These are phyloP conservation scores for Sipha flava DNA, from an alignment of 1,140 invertebrate genomes.

Conservation along the genomic window DNA sequence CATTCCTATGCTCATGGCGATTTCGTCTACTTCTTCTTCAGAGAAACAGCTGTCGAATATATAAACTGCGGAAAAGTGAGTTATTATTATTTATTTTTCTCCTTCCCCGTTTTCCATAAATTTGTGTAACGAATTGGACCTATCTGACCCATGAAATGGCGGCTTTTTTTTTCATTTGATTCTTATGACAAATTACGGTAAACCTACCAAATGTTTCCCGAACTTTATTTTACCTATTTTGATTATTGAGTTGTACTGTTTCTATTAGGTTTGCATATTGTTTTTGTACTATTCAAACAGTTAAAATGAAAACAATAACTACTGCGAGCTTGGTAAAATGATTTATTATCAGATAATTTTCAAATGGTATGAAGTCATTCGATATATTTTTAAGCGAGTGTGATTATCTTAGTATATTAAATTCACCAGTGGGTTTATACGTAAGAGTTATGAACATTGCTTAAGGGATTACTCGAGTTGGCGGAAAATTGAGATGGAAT, in stretches of 20 bases:
- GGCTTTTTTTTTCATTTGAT: neutral
- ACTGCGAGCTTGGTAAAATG: neutral
- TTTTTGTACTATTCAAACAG: too few relatives aligned
- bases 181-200: slow-evolving; percentile 6
- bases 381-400: neutral
- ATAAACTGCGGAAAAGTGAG: slow-evolving; percentile 89
- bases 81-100: slow-evolving; percentile 19
- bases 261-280: neutral
- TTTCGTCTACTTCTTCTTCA: slow-evolving; percentile 95
- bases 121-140: neutral
- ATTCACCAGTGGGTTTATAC: neutral
- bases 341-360: neutral
- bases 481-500: slow-evolving; percentile 7
- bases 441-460: neutral
- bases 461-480: neutral
- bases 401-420: neutral
- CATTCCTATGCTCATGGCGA: slow-evolving; percentile 83
- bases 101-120: neutral
- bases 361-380: neutral
- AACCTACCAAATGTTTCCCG: slow-evolving; percentile 9
- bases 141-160: slow-evolving; percentile 10
- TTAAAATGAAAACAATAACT: neutral
- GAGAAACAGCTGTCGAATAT: slow-evolving; percentile 89
- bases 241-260: neutral
- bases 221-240: neutral